Base-by-base conservation (phyloP, 1,140 invertebrate species). In the Antheraea pernyi region DNA sequence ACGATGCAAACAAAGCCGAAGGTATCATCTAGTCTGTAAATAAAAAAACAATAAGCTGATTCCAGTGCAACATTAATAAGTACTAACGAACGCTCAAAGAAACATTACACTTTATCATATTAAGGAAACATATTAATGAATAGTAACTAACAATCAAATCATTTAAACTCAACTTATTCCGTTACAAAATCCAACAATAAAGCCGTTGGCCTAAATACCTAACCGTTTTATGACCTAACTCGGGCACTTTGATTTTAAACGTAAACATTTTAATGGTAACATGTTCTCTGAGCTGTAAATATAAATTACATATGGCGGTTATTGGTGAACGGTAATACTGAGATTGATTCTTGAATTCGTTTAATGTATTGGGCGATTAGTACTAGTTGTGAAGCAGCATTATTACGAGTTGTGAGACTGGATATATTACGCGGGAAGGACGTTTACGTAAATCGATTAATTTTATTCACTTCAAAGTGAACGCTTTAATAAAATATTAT, bases 141-240 rank as follows among this genome's bases (percentile, higher is more conserved):
- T 42, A n/a, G 39, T 11, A 42, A 42, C 7, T 42, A 11, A 42
- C 7, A 42, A 42, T 42, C 39, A 42, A 16, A 53, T n/a, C 11
- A 53, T n/a, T 53, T 53, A 16, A 53, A 53, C 16, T 53, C 46
- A 53, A 30, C 46, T 53, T 53, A 36, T 48, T 70, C 22, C 65
- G 74, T 75, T 75, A 63, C 70, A 60, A 78, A 67, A 76, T 68
- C 65, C 70, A 78, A 82, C 75, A 81, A 79, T 82, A 78, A 82
- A 80, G 63, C 73, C 70, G 67, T 58, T 79, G 76, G 61, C 77
- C 82, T 72, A 78, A 74, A 82, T 84, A 73, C 74, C 73, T 74
- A 62, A 11, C 53, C 69, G 77, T 76, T 80, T 84, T 82, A 81
- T 81, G 78, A 83, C 73, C 79, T 65, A 76, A 70, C 77, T 76